Conservation (phyloP, 2,797 vertebrate genomes). For the Hybognathus amarus region DNA sequence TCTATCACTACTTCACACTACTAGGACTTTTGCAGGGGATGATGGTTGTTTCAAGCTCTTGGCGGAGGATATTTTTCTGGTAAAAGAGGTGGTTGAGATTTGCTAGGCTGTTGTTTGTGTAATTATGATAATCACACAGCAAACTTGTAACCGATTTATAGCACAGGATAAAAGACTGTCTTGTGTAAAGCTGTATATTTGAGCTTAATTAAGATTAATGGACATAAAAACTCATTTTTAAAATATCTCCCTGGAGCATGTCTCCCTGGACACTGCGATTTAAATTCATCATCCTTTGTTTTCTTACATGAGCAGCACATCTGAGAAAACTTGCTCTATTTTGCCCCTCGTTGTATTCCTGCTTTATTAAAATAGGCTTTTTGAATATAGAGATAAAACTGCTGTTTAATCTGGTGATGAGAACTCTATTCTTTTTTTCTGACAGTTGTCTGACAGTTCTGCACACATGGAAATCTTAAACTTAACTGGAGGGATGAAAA, state of each 20-base stretch:
- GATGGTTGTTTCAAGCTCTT: background rate
- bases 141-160: constrained; percentile 21
- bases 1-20: background rate
- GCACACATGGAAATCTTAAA: constrained; percentile 10
- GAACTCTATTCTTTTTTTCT: constrained; percentile 29
- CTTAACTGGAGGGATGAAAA: constrained; percentile 6
- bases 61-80: background rate
- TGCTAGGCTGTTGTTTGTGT: constrained; percentile 43
- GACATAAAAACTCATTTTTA: constrained; percentile 54
- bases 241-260: constrained; percentile 47
- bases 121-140: constrained; percentile 54
- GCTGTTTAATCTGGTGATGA: constrained; percentile 58
- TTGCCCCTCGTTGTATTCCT: constrained; percentile 55
- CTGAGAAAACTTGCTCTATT: constrained; percentile 50
- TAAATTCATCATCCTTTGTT: constrained; percentile 24
- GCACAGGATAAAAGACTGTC: constrained; percentile 35
- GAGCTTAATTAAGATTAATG: constrained; percentile 53
- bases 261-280: constrained; percentile 38
- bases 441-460: constrained; percentile 21
- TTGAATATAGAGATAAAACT: constrained; percentile 62
- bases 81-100: constrained; percentile 18
- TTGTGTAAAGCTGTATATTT: constrained; percentile 40
- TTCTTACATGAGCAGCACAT: constrained; percentile 53
- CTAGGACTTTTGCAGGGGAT: constrained; percentile 19
- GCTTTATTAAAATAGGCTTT: constrained; percentile 60